Base-by-base conservation (phyloP, 1,140 invertebrate genomes). In the Pseudomyrmex dendroicus region DNA sequence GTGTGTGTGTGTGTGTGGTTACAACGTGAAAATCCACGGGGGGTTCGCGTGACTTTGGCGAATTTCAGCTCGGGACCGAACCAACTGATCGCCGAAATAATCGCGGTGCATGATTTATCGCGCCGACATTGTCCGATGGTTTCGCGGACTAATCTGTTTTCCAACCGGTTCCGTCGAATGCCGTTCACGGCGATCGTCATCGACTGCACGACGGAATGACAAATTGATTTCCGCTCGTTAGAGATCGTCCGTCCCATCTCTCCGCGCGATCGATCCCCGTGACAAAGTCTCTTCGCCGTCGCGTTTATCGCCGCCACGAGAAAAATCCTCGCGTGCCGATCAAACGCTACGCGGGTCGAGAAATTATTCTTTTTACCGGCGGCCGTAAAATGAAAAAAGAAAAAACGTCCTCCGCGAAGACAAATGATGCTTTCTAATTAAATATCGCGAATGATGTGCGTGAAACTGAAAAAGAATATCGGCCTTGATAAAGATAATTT, bases 181-280 rank as follows among this genome's bases (percentile, higher is more conserved):
- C 35, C 66, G 35, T 50, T 63, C 57, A 46, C 48, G 50, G 35
- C 62, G 56, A 44, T 70, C 57, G 63, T 52, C 66, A 20, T 48
- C 66, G 66, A 15, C 35, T 35, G 25, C 56, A 59, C 66, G 66
- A 7, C 15, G n/a, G 52, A 46, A 80, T 48, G 54, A 50, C 76
- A 72, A 80, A 80, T 80, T 80, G 76, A 80, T 80, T 80, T 80
- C 66, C 76, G 66, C 64, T 70, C 44, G 76, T 68, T 70, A 70
- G 56, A 70, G 56, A 70, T 80, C 66, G 76, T 61, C 20, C 46
- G 22, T 22, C 22, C 44, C 76, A 25, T 68, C 64, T 22, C 74
- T 63, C 64, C 50, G 50, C 50, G 50, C 12, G 12, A 80, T 80
- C 56, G 66, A 72, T 80, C 12, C 20, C 2, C 73, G 15, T 50